A percentile compares a stretch with the other conserved stretches of the same genome.
phyloP scores from a whole-genome alignment of 2,888 invertebrate species.

The Suillia variegata region DNA sequence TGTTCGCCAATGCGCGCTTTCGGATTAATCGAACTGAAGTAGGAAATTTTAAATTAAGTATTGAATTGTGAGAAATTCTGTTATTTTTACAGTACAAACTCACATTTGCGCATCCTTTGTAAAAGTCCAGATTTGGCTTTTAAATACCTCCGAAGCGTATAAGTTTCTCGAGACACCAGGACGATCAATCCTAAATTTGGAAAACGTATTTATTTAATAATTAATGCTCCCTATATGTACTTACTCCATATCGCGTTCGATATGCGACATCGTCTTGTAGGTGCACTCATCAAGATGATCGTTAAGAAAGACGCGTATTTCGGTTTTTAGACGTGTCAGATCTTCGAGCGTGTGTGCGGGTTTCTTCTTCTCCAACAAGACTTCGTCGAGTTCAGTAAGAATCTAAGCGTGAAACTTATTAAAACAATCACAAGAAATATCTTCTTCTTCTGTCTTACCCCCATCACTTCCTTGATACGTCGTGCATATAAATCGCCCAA shows the following conservation, averaged over 20 bases:
- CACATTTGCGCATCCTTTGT: slow-evolving; percentile 57
- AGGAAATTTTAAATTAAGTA: background rate
- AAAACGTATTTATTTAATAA: background rate
- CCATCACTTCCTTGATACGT: slow-evolving; percentile 55
- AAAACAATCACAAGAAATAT: slow-evolving; percentile 4
- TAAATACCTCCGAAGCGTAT: slow-evolving; percentile 56
- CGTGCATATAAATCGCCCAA: slow-evolving; percentile 58
- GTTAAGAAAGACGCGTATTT: slow-evolving; percentile 52
- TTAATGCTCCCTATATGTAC: slow-evolving; percentile 23
- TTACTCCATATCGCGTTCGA: slow-evolving; percentile 61
- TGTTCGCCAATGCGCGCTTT: slow-evolving; percentile 55
- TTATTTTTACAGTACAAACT: slow-evolving; percentile 12
- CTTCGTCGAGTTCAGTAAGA: slow-evolving; percentile 56
- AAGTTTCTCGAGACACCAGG: slow-evolving; percentile 55
- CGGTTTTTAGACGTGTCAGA: slow-evolving; percentile 51
- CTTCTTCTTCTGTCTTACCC: too few species aligned
- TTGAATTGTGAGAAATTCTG: background rate
- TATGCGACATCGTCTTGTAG: slow-evolving; percentile 58
- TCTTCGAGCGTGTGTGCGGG: slow-evolving; percentile 45
- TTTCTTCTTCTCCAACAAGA: slow-evolving; percentile 39
- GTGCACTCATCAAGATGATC: slow-evolving; percentile 59
- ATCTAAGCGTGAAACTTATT: too few species aligned
- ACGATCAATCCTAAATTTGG: slow-evolving; percentile 47
- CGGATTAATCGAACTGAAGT: slow-evolving; percentile 44
- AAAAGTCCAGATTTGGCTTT: slow-evolving; percentile 57